phyloP scores from a whole-genome alignment of 1,140 invertebrate genomes.

The Lepidurus apus region DNA sequence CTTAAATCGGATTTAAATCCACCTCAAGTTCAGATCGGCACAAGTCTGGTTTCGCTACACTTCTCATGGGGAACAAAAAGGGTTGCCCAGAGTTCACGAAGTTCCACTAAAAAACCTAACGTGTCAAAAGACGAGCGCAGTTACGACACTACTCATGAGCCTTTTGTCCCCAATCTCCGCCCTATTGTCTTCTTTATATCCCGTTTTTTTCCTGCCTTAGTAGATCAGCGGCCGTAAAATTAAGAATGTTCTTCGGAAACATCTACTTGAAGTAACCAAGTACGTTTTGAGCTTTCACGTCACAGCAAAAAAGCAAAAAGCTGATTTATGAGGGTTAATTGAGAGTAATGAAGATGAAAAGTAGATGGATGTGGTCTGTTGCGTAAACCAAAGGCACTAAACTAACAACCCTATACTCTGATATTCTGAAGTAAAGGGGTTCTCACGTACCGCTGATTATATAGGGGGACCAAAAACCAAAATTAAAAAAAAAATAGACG shows the following conservation, averaged over 20 bases:
- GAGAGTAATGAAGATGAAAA: conserved; percentile 5
- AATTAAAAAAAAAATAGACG: neutral
- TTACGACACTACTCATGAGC: neutral
- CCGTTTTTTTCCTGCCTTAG: neutral
- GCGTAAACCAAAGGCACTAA: neutral
- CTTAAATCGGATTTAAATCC: too few species aligned
- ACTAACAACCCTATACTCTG: neutral
- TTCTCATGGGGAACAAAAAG: neutral
- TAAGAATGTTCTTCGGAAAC: neutral
- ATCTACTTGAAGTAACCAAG: neutral
- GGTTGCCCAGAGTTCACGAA: neutral
- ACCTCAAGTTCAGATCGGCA: too few species aligned
- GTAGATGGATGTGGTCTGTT: neutral
- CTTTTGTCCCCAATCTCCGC: neutral
- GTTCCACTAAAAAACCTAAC: neutral
- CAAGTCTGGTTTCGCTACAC: neutral
- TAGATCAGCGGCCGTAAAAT: too few species aligned
- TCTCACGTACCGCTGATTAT: conserved; percentile 3
- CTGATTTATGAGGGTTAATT: neutral
- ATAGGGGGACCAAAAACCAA: neutral
- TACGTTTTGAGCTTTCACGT: neutral
- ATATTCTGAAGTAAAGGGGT: neutral
- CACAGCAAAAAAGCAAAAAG: neutral
- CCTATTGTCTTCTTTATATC: neutral
- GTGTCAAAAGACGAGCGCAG: neutral